A percentile compares a stretch with the other conserved stretches of the same genome.
These are phyloP conservation scores for Anser brachyrhynchus DNA, from an alignment of 2,113 vertebrate species.

Conservation along the genomic window DNA sequence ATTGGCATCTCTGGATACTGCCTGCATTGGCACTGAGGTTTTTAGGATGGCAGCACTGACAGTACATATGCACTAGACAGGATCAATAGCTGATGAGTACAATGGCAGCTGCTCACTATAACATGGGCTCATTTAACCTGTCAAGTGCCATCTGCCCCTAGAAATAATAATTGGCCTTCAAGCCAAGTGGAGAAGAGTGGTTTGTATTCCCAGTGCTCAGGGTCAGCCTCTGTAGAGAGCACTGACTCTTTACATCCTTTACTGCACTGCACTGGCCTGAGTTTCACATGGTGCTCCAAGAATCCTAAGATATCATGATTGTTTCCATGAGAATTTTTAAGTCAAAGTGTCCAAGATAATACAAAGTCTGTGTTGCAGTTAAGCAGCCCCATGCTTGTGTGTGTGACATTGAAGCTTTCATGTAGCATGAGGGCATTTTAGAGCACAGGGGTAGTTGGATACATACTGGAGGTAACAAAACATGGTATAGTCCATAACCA, in stretches of 20 bases:
- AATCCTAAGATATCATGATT: neutral
- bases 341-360: neutral
- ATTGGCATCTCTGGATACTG: neutral
- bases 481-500: accelerated
- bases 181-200: neutral
- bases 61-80: accelerated
- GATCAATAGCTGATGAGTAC: neutral
- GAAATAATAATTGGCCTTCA: neutral
- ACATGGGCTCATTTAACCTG: neutral
- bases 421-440: neutral
- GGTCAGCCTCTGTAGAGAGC: neutral
- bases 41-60: neutral
- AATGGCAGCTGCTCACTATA: neutral
- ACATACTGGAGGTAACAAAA: neutral
- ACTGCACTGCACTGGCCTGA: neutral
- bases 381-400: neutral
- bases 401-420: neutral
- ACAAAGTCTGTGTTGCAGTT: neutral
- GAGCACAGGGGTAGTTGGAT: neutral
- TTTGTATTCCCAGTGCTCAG: neutral
- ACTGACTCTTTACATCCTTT: neutral
- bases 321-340: neutral
- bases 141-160: neutral
- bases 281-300: neutral
- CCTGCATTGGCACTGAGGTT: accelerated